These are phyloP conservation scores for Zenarchopterus dispar DNA, from an alignment of 2,797 vertebrate genomes.

Conservation along the genomic window DNA sequence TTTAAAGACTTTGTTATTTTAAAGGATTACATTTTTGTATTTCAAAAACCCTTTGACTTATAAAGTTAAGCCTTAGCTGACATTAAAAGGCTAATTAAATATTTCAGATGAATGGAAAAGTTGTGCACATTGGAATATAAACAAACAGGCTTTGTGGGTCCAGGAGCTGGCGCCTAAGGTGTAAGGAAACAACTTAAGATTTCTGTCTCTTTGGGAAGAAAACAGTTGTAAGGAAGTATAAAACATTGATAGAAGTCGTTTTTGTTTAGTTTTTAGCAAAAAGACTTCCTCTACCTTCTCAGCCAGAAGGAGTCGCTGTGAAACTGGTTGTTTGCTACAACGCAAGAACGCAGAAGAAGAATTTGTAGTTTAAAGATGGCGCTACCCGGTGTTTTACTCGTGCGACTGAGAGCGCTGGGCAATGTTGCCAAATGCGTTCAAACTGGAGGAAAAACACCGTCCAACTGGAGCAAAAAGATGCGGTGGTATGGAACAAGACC, in stretches of 20 bases:
- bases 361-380: conserved; percentile 76
- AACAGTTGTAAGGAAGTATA: neutral
- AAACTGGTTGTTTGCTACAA: rapidly evolving
- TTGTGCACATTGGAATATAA: no score
- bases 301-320: conserved; percentile 38
- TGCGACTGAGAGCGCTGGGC: conserved; percentile 65
- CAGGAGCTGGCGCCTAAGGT: no score
- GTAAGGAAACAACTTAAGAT: no score
- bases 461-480: conserved; percentile 28
- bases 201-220: neutral
- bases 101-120: no score
- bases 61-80: no score
- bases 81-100: no score
- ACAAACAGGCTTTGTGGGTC: no score
- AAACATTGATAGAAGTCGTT: no score
- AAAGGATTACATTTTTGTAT: no score
- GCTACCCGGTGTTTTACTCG: conserved; percentile 65
- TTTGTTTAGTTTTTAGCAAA: no score
- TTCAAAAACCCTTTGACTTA: no score
- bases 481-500: conserved; percentile 64
- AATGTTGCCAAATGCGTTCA: conserved; percentile 56
- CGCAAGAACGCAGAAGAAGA: conserved; percentile 37
- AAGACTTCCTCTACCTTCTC: neutral
- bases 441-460: conserved; percentile 9
- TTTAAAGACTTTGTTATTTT: no score